Evolutionary conservation across 2,888 invertebrate genomes (phyloP), one percentile per base, ranked within the genome.

Genomic region (Loripinus fragilis): DNA sequence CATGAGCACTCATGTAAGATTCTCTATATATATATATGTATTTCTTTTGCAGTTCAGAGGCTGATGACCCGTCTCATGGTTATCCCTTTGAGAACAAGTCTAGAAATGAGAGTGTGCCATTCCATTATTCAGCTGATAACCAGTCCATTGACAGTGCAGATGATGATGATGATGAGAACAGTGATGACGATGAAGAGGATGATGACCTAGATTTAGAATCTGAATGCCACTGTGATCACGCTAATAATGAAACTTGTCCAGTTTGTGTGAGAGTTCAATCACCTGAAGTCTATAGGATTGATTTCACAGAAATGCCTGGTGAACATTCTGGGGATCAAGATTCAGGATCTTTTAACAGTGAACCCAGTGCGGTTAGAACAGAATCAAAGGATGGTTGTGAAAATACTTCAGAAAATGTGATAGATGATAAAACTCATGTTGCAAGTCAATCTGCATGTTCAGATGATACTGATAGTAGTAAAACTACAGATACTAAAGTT

Each of bases 251-350:
- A 33, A 83, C 77, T 30, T 80, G 83, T 48, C 69, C 76, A 67
- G 75, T 78, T 28, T 80, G 83, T 78, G 76, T 80, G 15, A 76
- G 83, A 23, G 83, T 83, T 48, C 83, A 83, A 55, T 83, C 83
- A 42, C 83, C 83, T 28, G 83, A 83, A 23, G 80, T 83, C 10
- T 83, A 83, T 68, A 70, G 83, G 64, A 71, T 83, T 28, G 83
- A 83, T 68, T 83, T 83, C 55, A 78, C 83, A n/a, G 38, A 38
- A 38, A 38, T 38, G 38, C 38, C 38, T 38, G 83, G 76, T 2
- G 80, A 83, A 64, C 83, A 83, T 71, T 78, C 83, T 41, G 78
- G 78, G 10, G 83, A 83, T 30, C 78, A 75, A 52, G 83, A 80
- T 28, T 28, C 41, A 15, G 55, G 42, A 12, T 70, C 73, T 33